phyloP scores from a whole-genome alignment of 2,113 vertebrate genomes.

The Emydocephalus ijimae region DNA sequence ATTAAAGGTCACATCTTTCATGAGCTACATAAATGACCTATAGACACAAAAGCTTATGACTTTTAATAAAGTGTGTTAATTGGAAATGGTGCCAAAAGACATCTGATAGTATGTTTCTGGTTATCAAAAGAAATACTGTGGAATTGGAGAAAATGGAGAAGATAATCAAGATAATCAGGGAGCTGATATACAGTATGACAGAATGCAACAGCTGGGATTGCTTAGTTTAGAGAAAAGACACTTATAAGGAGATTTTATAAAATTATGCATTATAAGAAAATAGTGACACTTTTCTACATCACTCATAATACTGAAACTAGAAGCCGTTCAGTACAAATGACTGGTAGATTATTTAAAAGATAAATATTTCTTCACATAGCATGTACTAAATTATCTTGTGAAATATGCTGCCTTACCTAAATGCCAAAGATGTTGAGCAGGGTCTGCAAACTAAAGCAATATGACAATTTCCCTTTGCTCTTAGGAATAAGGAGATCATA shows the following conservation, averaged over 20 bases:
- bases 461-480: neutral
- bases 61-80: neutral
- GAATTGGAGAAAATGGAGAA: neutral
- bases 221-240: neutral
- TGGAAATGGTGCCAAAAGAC: neutral
- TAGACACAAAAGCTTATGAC: neutral
- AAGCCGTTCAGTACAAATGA: neutral
- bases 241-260: neutral
- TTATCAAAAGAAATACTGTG: neutral
- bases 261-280: neutral
- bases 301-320: neutral
- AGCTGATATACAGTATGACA: neutral
- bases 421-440: neutral
- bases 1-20: neutral
- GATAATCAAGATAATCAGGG: neutral
- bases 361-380: neutral
- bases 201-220: neutral
- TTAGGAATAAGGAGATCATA: neutral
- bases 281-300: neutral
- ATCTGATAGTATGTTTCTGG: neutral
- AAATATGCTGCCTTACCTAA: neutral
- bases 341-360: neutral
- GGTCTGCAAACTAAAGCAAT: neutral
- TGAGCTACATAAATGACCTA: neutral
- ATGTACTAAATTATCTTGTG: neutral